phyloP scores from a whole-genome alignment of 2,888 invertebrate species.

The Caenorhabditis auriculariae region DNA sequence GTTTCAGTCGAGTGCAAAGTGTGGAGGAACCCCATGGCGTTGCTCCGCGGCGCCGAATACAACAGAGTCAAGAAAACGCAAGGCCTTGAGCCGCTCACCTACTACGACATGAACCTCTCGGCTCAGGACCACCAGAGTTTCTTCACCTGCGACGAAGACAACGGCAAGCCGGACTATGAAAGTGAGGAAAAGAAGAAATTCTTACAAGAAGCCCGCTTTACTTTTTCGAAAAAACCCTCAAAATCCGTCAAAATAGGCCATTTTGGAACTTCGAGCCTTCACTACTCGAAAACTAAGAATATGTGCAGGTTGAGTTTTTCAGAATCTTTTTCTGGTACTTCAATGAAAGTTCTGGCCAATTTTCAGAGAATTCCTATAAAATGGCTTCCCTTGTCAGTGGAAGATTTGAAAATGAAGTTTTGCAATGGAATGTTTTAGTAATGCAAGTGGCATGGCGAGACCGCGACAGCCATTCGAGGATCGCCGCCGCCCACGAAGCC shows the following conservation, averaged over 20 bases:
- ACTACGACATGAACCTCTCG: slow-evolving; percentile 97
- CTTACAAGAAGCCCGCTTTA: too few relatives aligned
- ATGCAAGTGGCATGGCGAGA: slow-evolving; percentile 88
- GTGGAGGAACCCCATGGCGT: slow-evolving; percentile 92
- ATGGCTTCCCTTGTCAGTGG: too few relatives aligned
- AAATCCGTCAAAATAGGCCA: too few relatives aligned
- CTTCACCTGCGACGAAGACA: slow-evolving; percentile 87
- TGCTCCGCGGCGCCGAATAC: slow-evolving; percentile 94
- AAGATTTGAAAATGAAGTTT: too few relatives aligned
- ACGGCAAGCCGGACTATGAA: slow-evolving; percentile 83
- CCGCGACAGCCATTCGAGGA: slow-evolving; percentile 83
- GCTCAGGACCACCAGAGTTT: slow-evolving; percentile 98
- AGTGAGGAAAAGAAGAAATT: too few relatives aligned
- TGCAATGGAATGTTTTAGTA: too few relatives aligned
- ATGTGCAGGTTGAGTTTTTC: too few relatives aligned
- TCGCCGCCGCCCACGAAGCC: slow-evolving; percentile 86
- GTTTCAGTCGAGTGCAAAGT: slow-evolving; percentile 93
- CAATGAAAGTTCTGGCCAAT: too few relatives aligned
- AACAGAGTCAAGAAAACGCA: slow-evolving; percentile 80
- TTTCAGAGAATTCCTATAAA: too few relatives aligned
- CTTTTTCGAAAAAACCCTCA: neutral
- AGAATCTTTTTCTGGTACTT: too few relatives aligned
- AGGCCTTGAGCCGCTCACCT: slow-evolving; percentile 90
- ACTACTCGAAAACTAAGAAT: neutral
- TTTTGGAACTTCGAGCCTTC: neutral